Base-by-base conservation (phyloP, 2,888 invertebrate species). In the Norana najaformis region DNA sequence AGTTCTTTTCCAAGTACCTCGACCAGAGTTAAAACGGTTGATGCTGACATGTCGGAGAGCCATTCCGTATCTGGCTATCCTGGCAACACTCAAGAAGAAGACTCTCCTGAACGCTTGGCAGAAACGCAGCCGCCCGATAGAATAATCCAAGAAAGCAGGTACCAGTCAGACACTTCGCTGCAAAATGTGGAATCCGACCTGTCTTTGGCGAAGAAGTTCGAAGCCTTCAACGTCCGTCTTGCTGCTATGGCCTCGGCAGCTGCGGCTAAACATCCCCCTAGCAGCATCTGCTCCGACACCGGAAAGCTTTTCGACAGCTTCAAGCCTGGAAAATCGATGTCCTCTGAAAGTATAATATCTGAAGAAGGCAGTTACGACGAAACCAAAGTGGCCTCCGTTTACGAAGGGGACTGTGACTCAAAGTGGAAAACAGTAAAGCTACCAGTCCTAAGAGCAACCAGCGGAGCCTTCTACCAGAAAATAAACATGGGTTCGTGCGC, bases 191-290 rank as follows among this genome's bases (percentile, higher is more conserved):
- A 35, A 35, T 35, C 85, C 85, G 85, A 35, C 16, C 85, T 85
- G 53, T 16, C 16, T 18, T 23, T 53, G 20, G 85, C 85, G 30
- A 85, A 85, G 36, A 35, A 85, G 85, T 36, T 85, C 36, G 85
- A 85, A 16, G 37, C 36, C 85, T 85, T 85, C 85, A 85, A 85
- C 85, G 37, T 35, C 85, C 85, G 85, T 37, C 85, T 85, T 35
- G 85, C 85, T 23, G 85, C 85, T 14, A 85, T 85, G 85, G 85
- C 85, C 16, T 23, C 85, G 5, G 85, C 85, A 13, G 85, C 85
- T 8, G 37, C 37, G 13, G 85, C 85, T 8, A 85, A 69, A 13
- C 30, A n/a, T n/a, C n/a, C 69, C 4, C 69, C 69, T 8, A 69
- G n/a, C 1, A 69, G 69, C 69, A 69, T 13, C 1, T 69, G 69